These are phyloP conservation scores for Pogonus chalceus DNA, from an alignment of 1,140 invertebrate genomes.

Conservation along the genomic window DNA sequence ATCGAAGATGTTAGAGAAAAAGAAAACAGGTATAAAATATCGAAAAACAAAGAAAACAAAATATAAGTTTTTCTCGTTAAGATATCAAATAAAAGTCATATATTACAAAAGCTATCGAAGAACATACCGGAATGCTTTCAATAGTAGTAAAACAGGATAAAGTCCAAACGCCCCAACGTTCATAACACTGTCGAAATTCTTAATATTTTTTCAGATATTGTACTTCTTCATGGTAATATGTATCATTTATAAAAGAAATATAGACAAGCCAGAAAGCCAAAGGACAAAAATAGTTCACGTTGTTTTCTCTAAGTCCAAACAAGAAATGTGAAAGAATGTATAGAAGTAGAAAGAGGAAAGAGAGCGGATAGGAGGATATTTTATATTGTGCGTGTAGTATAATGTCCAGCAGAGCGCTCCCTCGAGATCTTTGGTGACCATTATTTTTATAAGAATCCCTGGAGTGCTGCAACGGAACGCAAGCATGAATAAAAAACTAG, in stretches of 20 bases:
- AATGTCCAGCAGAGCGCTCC: neutral
- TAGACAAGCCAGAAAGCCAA: neutral
- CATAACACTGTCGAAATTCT: neutral
- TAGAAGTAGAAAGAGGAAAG: neutral
- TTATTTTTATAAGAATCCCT: slow-evolving; percentile 6
- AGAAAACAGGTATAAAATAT: no score
- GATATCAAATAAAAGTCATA: no score
- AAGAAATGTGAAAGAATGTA: neutral
- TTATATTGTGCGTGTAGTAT: neutral
- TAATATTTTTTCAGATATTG: neutral
- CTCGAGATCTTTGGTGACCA: neutral
- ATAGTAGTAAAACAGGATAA: no score
- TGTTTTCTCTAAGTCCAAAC: no score
- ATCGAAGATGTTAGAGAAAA: no score
- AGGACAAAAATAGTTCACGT: neutral
- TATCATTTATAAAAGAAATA: slow-evolving; percentile 8
- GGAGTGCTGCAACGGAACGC: neutral
- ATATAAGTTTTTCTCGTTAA: no score
- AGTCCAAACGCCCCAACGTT: neutral
- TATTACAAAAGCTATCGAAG: no score
- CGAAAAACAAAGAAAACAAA: no score
- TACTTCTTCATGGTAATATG: slow-evolving; percentile 5
- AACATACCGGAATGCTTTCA: no score
- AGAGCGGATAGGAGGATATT: neutral
- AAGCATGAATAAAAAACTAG: neutral